Base-by-base conservation (phyloP, 2,113 vertebrate genomes). In the Aleadryas rufinucha region DNA sequence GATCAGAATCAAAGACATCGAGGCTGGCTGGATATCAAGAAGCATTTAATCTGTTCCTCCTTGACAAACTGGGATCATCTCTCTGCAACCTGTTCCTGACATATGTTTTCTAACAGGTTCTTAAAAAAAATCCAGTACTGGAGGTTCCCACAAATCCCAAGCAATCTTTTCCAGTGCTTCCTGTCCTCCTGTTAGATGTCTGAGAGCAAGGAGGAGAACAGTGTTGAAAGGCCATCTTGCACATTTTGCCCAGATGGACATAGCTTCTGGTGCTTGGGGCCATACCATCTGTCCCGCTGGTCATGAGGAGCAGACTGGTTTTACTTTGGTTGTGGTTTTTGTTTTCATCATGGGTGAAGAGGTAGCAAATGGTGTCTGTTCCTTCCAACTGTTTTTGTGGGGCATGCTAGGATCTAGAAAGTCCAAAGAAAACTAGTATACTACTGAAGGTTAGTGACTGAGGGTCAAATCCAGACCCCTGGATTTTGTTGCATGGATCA, bases 51-150 rank as follows among this genome's bases (percentile, higher is more conserved):
- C 42, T 63, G 28, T 65, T 93, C 71, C 69, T 93, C 64, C 84
- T 95, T 93, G 86, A 78, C 56, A 80, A 93, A 84, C 42, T 60
- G 56, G 86, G 86, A 95, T 84, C 83, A 77, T 93, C 17, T 70
- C 68, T 75, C 52, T 9, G 4, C 83, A 95, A 84, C 69, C 72
- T 95, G 76, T 78, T 95, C 76, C 59, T 93, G 86, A 89, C 71
- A 66, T 79, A 76, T 66, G 71, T 89, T 93, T 93, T 89, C 64
- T 84, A 92, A 78, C 42, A 81, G 52, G 30, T 90, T 89, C 80
- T 81, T 76, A 2, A 66, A 91, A 86, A 87, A 83, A 84, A 16
- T 13, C 37, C 68, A 68, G 68, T 70, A 84, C 28, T 49, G 39
- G 52, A 90, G 42, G 78, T 68, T 87, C 41, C 30, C 33, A 90